These are phyloP conservation scores for Stenoptilia bipunctidactyla DNA, from an alignment of 2,888 invertebrate genomes.

Conservation along the genomic window DNA sequence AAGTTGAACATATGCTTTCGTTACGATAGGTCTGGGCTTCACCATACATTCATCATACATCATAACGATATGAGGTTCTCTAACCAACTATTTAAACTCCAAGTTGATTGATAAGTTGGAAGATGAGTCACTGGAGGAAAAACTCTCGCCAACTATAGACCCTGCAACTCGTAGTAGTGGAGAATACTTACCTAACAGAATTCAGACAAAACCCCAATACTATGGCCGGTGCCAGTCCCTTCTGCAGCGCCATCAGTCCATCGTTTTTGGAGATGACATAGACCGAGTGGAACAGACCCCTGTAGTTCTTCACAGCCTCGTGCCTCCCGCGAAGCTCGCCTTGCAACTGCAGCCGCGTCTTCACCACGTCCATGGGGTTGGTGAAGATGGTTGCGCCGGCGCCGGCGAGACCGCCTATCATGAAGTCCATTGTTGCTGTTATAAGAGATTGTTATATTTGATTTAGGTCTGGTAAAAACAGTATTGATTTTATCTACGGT, in stretches of 20 bases:
- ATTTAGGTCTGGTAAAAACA: too few species aligned
- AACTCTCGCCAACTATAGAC: too few species aligned
- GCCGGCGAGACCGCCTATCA: slow-evolving; percentile 79
- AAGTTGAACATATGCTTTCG: too few species aligned
- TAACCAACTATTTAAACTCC: too few species aligned
- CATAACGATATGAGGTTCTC: too few species aligned
- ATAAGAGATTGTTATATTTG: background rate
- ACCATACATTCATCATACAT: too few species aligned
- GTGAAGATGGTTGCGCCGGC: slow-evolving; percentile 84
- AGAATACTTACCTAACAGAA: slow-evolving; percentile 61
- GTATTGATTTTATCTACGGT: too few species aligned
- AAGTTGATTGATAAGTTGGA: too few species aligned
- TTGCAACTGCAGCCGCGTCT: slow-evolving; percentile 89
- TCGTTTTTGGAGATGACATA: slow-evolving; percentile 79
- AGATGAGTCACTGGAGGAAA: too few species aligned
- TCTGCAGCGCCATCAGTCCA: slow-evolving; percentile 80
- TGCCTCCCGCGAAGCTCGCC: slow-evolving; percentile 75
- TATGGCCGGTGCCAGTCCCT: slow-evolving; percentile 85
- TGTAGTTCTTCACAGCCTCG: slow-evolving; percentile 68
- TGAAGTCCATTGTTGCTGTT: slow-evolving; percentile 72
- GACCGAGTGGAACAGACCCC: slow-evolving; percentile 84
- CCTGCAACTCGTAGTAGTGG: too few species aligned
- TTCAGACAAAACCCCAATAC: slow-evolving; percentile 80
- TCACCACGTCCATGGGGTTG: slow-evolving; percentile 91
- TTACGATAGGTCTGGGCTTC: too few species aligned